These are phyloP conservation scores for Elephas maximus DNA, from an alignment of 2,113 vertebrate species.

Conservation along the genomic window DNA sequence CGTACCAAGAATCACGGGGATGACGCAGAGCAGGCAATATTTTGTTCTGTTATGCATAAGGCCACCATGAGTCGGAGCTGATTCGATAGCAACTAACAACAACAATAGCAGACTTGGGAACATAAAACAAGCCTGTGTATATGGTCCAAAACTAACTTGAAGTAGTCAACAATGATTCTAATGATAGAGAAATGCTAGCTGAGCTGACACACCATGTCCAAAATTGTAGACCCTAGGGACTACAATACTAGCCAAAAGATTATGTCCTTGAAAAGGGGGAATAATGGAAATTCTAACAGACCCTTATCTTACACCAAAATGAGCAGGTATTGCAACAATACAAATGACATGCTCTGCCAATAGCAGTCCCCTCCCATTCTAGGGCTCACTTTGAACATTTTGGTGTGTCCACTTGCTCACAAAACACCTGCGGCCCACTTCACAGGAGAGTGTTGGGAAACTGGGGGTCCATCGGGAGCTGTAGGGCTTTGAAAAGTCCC, in stretches of 20 bases:
- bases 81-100: too few relatives aligned
- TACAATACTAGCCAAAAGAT: neutral
- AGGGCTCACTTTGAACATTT: neutral
- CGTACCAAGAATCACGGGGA: neutral
- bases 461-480: fast-evolving
- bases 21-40: neutral
- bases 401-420: neutral
- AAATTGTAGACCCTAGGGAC: slow-evolving; percentile 28
- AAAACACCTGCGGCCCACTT: neutral
- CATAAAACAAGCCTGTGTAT: neutral
- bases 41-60: neutral
- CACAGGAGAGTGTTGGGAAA: neutral
- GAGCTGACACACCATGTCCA: neutral
- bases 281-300: slow-evolving; percentile 56
- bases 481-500: neutral
- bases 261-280: slow-evolving; percentile 5
- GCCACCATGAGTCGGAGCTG: neutral
- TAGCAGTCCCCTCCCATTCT: neutral
- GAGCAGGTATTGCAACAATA: slow-evolving; percentile 59
- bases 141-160: slow-evolving; percentile 31
- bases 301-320: slow-evolving; percentile 25
- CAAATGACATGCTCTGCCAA: neutral
- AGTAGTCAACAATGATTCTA: slow-evolving; percentile 56
- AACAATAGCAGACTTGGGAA: neutral
- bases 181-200: slow-evolving; percentile 39